These are phyloP conservation scores for Ceyx cyanopectus DNA, from an alignment of 2,113 vertebrate genomes.

Conservation along the genomic window DNA sequence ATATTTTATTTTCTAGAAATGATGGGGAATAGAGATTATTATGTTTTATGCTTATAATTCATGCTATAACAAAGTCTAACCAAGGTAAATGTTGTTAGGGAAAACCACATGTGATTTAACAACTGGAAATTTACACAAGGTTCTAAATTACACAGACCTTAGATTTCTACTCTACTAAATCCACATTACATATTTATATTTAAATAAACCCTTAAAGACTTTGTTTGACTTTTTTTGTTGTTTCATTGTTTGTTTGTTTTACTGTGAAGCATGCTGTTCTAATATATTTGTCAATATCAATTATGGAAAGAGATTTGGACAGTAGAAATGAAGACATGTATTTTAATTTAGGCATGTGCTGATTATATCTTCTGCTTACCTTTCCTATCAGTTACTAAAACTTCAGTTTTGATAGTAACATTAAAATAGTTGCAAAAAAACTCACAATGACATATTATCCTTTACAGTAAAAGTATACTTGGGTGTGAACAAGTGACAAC, in stretches of 20 bases:
- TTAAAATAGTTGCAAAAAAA: neutral
- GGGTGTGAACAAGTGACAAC: neutral
- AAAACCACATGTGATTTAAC: neutral
- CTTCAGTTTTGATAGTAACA: neutral
- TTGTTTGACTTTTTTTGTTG: neutral
- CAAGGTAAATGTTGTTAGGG: neutral
- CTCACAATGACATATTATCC: neutral
- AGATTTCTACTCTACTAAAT: slow-evolving; percentile 10
- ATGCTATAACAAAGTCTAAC: neutral
- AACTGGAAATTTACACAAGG: slow-evolving; percentile 43
- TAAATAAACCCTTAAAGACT: slow-evolving; percentile 22
- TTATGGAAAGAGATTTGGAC: neutral
- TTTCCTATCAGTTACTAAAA: neutral
- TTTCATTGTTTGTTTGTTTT: neutral
- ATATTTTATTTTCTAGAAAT: neutral
- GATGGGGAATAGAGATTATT: neutral
- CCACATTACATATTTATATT: slow-evolving; percentile 3
- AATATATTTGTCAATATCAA: neutral
- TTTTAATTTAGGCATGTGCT: neutral
- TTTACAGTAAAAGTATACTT: neutral
- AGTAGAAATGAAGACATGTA: neutral
- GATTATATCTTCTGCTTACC: neutral
- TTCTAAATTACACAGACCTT: slow-evolving; percentile 55
- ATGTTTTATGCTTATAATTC: neutral
- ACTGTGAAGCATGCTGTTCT: neutral